Evolutionary conservation across 1,140 invertebrate species (phyloP).

Genomic region (Odontomachus brunneus): DNA sequence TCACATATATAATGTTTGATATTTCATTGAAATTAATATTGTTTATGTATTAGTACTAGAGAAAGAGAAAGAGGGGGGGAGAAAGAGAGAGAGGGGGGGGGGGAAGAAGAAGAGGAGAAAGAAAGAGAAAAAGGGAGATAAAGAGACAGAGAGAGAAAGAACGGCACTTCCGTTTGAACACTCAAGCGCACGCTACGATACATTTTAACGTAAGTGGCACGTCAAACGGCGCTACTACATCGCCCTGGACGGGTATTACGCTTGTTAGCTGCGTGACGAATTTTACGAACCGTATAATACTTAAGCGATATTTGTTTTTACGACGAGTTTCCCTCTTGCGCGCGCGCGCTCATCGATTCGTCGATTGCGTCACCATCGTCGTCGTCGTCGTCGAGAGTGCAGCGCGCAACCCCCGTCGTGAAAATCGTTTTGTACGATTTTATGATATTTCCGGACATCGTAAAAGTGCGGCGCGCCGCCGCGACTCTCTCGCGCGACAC

Average conservation of each 20-base stretch:
- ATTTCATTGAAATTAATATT: too few relatives aligned
- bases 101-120: too few relatives aligned
- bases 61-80: too few relatives aligned
- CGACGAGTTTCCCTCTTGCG: neutral
- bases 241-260: neutral
- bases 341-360: neutral
- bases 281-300: slow-evolving; percentile 17
- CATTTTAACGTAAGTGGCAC: slow-evolving; percentile 5
- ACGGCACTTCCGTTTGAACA: neutral
- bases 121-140: too few relatives aligned
- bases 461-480: neutral
- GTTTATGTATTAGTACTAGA: too few relatives aligned
- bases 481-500: neutral
- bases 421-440: slow-evolving; percentile 28
- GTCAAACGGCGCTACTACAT: slow-evolving; percentile 6
- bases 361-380: neutral
- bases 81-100: too few relatives aligned
- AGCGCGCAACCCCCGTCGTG: neutral
- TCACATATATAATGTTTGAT: too few relatives aligned
- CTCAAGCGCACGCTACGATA: neutral
- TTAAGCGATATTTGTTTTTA: slow-evolving; percentile 18
- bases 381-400: neutral
- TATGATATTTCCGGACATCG: slow-evolving; percentile 23
- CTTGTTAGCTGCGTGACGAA: neutral
- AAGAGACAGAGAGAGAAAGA: too few relatives aligned